Conservation (phyloP, 2,888 invertebrate genomes). For the Callimorpha dominula region DNA sequence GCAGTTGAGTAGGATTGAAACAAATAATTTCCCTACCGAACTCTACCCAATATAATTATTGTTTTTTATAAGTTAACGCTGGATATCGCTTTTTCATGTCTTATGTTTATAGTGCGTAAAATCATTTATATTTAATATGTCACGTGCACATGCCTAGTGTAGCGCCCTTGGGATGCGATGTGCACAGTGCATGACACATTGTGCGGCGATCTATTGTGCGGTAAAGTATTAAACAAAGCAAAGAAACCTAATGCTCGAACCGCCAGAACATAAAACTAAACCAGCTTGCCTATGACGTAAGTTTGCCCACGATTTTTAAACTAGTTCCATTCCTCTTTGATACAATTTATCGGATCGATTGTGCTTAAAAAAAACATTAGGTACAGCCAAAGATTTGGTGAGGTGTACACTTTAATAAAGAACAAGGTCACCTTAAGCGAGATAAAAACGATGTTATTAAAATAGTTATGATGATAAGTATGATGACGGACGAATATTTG, state of each 20-base stretch:
- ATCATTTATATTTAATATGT: constrained; percentile 15
- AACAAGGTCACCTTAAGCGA: constrained; percentile 15
- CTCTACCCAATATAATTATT: not conserved
- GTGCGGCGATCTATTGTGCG: constrained; percentile 67
- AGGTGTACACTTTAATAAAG: constrained; percentile 12
- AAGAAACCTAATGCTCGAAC: constrained; percentile 65
- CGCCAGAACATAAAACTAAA: constrained; percentile 49
- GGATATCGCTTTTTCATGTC: too few relatives aligned
- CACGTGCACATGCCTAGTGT: constrained; percentile 61
- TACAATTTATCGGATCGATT: not conserved
- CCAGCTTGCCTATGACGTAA: constrained; percentile 43
- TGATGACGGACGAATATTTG: not conserved
- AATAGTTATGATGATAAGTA: constrained; percentile 1
- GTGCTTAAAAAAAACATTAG: constrained; percentile 2
- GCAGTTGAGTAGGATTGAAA: not conserved
- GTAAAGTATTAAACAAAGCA: constrained; percentile 64
- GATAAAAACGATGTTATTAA: constrained; percentile 15
- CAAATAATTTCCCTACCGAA: not conserved
- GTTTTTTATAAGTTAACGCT: not conserved
- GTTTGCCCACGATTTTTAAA: constrained; percentile 16
- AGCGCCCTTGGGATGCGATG: constrained; percentile 67
- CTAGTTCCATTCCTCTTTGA: constrained; percentile 2
- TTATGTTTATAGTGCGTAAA: too few relatives aligned
- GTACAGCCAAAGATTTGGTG: not conserved
- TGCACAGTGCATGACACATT: constrained; percentile 75